These are phyloP conservation scores for Fundulus diaphanus DNA, from an alignment of 2,797 vertebrate species.

Conservation along the genomic window DNA sequence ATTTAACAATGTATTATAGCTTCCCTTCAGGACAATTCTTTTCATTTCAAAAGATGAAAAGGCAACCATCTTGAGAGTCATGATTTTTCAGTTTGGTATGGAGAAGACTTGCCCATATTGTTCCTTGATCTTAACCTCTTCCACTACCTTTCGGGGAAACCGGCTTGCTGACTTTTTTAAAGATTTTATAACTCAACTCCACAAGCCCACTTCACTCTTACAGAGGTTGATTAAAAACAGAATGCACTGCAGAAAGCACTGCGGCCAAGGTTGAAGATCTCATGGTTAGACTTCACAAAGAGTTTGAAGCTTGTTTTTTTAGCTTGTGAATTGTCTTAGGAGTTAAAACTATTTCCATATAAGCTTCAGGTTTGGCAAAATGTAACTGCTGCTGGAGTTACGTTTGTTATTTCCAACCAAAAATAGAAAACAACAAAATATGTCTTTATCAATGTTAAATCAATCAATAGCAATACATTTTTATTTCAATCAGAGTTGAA, in stretches of 20 bases:
- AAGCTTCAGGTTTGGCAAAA: neutral
- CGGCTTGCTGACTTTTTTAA: conserved; percentile 6
- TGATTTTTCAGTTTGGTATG: neutral
- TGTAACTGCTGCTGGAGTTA: neutral
- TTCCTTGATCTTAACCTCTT: conserved; percentile 6
- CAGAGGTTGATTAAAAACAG: conserved; percentile 17
- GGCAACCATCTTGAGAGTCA: neutral
- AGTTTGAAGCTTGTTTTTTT: neutral
- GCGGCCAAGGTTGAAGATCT: conserved; percentile 2
- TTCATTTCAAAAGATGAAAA: conserved; percentile 8
- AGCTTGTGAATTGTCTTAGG: conserved; percentile 15
- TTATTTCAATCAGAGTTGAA: too few species aligned
- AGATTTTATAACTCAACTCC: conserved; percentile 19
- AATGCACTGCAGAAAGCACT: conserved; percentile 8
- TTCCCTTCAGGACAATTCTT: conserved; percentile 1
- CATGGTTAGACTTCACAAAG: conserved; percentile 1
- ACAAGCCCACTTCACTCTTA: neutral
- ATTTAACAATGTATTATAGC: conserved; percentile 6
- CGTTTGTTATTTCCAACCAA: neutral
- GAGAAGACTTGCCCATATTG: conserved; percentile 1
- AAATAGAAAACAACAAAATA: too few species aligned
- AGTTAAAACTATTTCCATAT: conserved; percentile 1
- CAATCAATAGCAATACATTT: too few species aligned
- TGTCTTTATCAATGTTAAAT: too few species aligned
- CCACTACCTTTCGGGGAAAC: conserved; percentile 27